Conservation (phyloP, 37 sponge, comb jelly and placozoan genomes). For the Chondrilla cf. caribensis region DNA sequence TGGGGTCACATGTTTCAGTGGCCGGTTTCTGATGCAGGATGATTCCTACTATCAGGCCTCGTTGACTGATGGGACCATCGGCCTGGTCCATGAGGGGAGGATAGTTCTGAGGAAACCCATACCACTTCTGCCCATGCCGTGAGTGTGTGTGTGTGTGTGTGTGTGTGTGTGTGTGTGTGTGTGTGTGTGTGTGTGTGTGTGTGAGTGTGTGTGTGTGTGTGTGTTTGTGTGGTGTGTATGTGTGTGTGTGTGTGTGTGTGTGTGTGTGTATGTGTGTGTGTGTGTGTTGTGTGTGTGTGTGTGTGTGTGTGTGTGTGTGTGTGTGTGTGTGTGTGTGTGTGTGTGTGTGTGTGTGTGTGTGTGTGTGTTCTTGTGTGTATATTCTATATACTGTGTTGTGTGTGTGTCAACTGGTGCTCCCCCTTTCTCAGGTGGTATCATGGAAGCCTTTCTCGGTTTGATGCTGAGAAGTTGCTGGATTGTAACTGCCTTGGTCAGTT, state of each 20-base stretch:
- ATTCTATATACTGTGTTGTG: too few species aligned
- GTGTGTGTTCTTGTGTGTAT: too few species aligned
- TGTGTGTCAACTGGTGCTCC: too few species aligned
- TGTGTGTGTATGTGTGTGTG: too few species aligned
- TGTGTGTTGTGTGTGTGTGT: too few species aligned
- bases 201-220: background rate
- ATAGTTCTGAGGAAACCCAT: constrained; percentile 30
- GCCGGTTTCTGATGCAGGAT: too few species aligned
- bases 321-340: too few species aligned
- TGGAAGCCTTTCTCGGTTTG: constrained; percentile 44
- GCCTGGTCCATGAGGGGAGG: constrained; percentile 26
- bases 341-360: too few species aligned
- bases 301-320: too few species aligned
- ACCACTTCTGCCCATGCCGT: constrained; percentile 64
- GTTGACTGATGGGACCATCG: constrained; percentile 42
- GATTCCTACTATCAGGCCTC: constrained; percentile 8
- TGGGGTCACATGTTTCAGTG: too few species aligned
- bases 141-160: background rate
- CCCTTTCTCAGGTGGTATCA: constrained; percentile 58
- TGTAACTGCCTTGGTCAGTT: constrained; percentile 67
- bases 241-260: too few species aligned
- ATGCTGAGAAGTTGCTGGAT: constrained; percentile 69
- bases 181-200: background rate
- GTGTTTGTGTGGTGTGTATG: too few species aligned
- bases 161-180: background rate